A percentile compares a stretch with the other conserved stretches of the same genome.
Evolutionary conservation across 2,113 vertebrate genomes (phyloP).

Genomic region (Ammospiza nelsoni): DNA sequence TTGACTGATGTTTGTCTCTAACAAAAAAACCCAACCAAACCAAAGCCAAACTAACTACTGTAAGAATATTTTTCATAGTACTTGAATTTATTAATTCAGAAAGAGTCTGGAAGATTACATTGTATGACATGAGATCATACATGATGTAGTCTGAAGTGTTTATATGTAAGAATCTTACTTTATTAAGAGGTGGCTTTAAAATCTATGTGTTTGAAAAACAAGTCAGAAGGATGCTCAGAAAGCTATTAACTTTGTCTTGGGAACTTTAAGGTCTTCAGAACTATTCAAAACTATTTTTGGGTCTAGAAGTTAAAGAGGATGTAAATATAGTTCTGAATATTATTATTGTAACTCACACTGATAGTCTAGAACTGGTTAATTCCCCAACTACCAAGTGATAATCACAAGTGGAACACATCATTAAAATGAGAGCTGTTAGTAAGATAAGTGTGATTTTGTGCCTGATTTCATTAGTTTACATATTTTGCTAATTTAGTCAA

Average conservation of each 20-base stretch:
- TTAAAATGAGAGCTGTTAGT: neutral
- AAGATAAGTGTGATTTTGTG: neutral
- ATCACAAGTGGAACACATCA: neutral
- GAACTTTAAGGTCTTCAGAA: neutral
- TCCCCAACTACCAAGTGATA: neutral
- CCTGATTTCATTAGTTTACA: constrained; percentile 8
- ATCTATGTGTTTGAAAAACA: neutral
- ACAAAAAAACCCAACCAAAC: neutral
- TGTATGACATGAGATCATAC: neutral
- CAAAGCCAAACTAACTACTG: neutral
- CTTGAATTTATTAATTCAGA: neutral
- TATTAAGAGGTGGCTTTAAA: neutral
- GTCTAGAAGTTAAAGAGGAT: neutral
- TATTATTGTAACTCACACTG: neutral
- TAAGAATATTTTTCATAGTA: neutral
- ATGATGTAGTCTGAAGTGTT: neutral
- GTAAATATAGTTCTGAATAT: neutral
- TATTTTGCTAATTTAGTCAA: constrained; percentile 18
- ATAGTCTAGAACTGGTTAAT: neutral
- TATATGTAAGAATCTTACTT: neutral
- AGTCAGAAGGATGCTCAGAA: neutral
- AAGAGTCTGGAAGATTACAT: neutral
- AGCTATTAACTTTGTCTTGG: neutral
- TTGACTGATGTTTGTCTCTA: neutral
- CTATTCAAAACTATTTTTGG: neutral